These are phyloP conservation scores for Motacilla tschutschensis DNA, from an alignment of 2,113 vertebrate species.

Conservation along the genomic window DNA sequence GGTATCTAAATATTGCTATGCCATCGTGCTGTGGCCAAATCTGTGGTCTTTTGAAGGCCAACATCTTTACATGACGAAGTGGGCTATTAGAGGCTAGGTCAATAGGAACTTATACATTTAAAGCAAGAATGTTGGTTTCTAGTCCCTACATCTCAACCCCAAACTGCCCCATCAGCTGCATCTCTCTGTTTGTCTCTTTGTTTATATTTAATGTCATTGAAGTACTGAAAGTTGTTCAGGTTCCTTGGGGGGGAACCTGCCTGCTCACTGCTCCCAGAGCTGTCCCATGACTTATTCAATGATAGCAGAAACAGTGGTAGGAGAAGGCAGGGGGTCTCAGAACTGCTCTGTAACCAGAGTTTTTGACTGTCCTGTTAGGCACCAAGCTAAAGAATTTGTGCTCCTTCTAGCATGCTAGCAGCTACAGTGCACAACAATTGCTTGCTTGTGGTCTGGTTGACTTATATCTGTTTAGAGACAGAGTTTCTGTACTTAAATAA, in stretches of 20 bases:
- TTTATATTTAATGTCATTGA: background rate
- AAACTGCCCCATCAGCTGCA: background rate
- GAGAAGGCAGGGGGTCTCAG: background rate
- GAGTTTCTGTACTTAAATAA: background rate
- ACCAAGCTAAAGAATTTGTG: background rate
- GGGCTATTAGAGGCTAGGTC: background rate
- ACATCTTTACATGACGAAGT: background rate
- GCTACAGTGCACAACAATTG: background rate
- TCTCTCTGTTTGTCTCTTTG: background rate
- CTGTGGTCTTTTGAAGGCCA: background rate
- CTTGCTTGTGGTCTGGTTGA: background rate
- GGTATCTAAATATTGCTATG: background rate
- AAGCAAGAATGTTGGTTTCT: background rate
- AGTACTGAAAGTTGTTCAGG: background rate
- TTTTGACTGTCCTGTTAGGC: background rate
- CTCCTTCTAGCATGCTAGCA: background rate
- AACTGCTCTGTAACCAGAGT: background rate
- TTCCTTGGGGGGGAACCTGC: background rate
- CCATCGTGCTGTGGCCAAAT: background rate
- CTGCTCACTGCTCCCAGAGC: background rate
- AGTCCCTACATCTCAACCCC: background rate
- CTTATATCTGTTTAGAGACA: accelerated
- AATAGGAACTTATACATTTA: background rate
- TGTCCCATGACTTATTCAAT: background rate
- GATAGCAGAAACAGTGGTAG: background rate